phyloP scores from a whole-genome alignment of 2,888 invertebrate species.

The Erebia ligea region DNA sequence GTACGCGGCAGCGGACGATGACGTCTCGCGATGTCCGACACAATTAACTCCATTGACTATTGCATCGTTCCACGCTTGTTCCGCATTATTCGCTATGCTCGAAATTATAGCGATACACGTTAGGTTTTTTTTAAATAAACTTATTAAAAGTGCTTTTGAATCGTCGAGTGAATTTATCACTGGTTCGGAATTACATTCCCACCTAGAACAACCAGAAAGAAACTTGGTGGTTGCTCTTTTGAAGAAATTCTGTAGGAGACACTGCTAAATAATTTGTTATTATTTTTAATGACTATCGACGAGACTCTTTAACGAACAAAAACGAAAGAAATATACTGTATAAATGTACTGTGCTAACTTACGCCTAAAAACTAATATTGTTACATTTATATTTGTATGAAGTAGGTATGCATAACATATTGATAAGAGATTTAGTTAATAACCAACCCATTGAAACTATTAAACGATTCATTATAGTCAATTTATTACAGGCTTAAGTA shows the following conservation, averaged over 20 bases:
- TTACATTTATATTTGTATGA: no score
- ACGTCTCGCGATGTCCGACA: conserved; percentile 57
- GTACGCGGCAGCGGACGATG: conserved; percentile 54
- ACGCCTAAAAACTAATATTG: no score
- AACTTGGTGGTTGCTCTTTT: no score
- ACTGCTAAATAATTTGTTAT: no score
- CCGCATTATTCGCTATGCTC: conserved; percentile 53
- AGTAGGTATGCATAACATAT: not conserved
- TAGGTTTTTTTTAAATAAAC: no score
- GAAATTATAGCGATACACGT: conserved; percentile 49
- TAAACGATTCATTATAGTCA: conserved; percentile 12
- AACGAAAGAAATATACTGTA: not conserved
- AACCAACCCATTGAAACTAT: not conserved
- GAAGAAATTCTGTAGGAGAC: no score
- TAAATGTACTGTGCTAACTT: no score
- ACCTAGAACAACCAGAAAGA: no score
- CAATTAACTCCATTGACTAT: conserved; percentile 70
- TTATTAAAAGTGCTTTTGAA: no score
- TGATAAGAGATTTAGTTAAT: conserved; percentile 2
- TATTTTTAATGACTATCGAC: not conserved
- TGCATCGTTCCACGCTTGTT: conserved; percentile 42
- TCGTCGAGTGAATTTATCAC: no score
- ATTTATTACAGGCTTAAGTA: not conserved
- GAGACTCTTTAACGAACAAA: not conserved
- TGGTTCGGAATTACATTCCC: no score